phyloP scores from a whole-genome alignment of 2,888 invertebrate species.

The Cancer borealis region DNA sequence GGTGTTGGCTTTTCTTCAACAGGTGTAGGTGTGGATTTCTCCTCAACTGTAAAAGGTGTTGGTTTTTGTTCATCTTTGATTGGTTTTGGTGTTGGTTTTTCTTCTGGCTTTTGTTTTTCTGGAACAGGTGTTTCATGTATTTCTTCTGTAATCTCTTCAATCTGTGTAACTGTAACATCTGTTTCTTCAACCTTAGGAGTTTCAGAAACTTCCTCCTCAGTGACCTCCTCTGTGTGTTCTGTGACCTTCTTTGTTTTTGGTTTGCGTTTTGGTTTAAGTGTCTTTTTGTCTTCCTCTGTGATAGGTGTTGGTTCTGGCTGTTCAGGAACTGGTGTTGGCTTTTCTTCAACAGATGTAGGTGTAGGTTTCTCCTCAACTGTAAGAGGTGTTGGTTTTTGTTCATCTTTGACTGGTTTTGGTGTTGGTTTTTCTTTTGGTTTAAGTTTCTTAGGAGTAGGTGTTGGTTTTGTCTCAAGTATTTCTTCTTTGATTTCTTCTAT shows the following conservation, averaged over 20 bases:
- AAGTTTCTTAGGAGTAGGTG: not conserved
- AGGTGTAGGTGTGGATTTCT: conserved; percentile 44
- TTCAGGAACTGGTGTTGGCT: too few relatives aligned
- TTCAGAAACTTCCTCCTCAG: not conserved
- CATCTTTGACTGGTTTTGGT: conserved; percentile 21
- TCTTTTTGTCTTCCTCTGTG: conserved; percentile 39
- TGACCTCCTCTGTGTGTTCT: conserved; percentile 15
- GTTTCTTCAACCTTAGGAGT: not conserved
- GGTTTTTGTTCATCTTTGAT: conserved; percentile 40
- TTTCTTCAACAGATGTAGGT: too few relatives aligned
- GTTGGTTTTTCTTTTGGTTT: conserved; percentile 46
- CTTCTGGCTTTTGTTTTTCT: conserved; percentile 14
- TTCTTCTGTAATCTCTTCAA: not conserved
- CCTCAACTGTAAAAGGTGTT: conserved; percentile 47
- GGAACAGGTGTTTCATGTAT: not conserved
- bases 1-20: conserved; percentile 44
- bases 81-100: conserved; percentile 52
- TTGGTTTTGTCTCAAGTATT: not conserved
- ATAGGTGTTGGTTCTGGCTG: conserved; percentile 25
- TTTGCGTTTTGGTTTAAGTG: conserved; percentile 28
- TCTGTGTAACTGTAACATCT: not conserved
- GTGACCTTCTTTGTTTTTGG: conserved; percentile 16
- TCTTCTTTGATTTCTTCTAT: not conserved
- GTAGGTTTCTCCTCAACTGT: too few relatives aligned
- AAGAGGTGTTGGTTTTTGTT: conserved; percentile 48